Conservation (phyloP, 1,140 invertebrate species). For the Zaprionus africanus region DNA sequence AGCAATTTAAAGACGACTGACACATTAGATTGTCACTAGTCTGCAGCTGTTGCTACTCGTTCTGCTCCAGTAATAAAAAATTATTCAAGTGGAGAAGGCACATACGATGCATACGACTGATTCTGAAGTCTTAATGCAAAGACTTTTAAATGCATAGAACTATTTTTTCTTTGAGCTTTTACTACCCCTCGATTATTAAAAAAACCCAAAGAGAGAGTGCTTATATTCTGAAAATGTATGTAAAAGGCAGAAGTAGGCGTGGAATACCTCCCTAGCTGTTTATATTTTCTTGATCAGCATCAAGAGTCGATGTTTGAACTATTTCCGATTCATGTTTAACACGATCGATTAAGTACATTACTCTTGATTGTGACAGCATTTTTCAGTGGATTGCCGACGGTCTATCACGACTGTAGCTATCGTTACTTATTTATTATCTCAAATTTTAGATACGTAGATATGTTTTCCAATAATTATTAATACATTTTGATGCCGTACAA, state of each 20-base stretch:
- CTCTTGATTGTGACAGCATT: too few species aligned
- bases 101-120: background rate
- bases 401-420: too few species aligned
- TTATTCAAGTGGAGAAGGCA: background rate
- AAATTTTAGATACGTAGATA: background rate
- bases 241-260: too few species aligned
- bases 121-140: background rate
- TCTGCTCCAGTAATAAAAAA: background rate
- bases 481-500: background rate
- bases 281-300: too few species aligned
- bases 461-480: background rate
- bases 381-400: too few species aligned
- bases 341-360: too few species aligned
- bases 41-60: background rate
- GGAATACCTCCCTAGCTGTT: too few species aligned
- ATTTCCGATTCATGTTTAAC: too few species aligned
- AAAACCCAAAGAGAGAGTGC: too few species aligned
- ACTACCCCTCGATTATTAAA: background rate
- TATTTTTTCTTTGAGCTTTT: background rate
- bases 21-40: background rate
- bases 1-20: background rate
- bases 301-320: too few species aligned
- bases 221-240: too few species aligned
- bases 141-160: background rate
- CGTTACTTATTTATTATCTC: background rate